Evolutionary conservation across 2,888 invertebrate species (phyloP).

Genomic region (Drosophila barbarae): DNA sequence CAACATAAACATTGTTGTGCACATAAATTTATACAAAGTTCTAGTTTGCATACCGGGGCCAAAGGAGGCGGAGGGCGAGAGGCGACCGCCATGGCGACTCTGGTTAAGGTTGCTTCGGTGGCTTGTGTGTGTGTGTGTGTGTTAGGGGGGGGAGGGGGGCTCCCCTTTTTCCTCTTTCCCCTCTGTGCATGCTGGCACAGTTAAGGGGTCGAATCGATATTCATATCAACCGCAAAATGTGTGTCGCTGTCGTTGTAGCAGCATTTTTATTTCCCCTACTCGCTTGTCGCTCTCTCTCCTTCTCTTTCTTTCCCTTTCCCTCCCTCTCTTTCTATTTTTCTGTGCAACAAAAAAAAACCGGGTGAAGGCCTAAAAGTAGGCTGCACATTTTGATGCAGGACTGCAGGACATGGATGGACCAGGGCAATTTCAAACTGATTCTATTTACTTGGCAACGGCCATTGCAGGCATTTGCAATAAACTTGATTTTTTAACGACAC

Average conservation of each 20-base stretch:
- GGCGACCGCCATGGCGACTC: neutral
- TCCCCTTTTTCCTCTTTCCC: neutral
- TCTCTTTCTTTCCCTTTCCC: neutral
- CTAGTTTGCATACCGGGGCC: slow-evolving; percentile 61
- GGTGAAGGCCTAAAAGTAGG: slow-evolving; percentile 45
- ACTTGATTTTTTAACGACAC: slow-evolving; percentile 1
- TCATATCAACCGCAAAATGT: slow-evolving; percentile 74
- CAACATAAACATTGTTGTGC: slow-evolving; percentile 73
- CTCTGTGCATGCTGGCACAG: slow-evolving; percentile 50
- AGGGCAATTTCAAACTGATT: slow-evolving; percentile 21
- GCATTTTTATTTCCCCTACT: slow-evolving; percentile 13
- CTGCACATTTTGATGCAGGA: slow-evolving; percentile 45
- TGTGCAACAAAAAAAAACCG: slow-evolving; percentile 23
- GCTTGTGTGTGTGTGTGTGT: too few species aligned
- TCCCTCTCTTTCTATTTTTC: neutral
- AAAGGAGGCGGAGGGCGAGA: neutral
- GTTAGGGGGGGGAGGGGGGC: too few species aligned
- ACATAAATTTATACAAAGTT: slow-evolving; percentile 75
- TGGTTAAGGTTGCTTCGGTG: slow-evolving; percentile 3
- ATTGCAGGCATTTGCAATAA: slow-evolving; percentile 5
- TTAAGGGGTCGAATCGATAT: slow-evolving; percentile 70
- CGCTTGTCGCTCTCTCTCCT: neutral
- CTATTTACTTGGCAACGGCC: slow-evolving; percentile 14
- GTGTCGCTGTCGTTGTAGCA: slow-evolving; percentile 47
- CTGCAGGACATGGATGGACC: slow-evolving; percentile 45